These are phyloP conservation scores for Caenorhabditis inopinata DNA, from an alignment of 1,140 invertebrate species.

Conservation along the genomic window DNA sequence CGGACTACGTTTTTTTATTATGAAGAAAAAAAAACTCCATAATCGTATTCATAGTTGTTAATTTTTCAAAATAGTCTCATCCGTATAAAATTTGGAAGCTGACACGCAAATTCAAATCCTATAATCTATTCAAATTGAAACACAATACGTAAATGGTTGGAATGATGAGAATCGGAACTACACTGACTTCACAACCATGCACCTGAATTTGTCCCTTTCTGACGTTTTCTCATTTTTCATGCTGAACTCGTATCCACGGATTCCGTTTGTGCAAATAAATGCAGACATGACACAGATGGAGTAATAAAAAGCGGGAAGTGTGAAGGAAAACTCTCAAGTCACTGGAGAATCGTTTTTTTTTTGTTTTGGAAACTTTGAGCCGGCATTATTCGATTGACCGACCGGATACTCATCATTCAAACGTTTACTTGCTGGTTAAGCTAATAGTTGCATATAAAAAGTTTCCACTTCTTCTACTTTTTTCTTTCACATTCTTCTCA, in stretches of 20 bases:
- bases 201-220: background rate
- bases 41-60: too few relatives aligned
- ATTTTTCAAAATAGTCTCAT: too few relatives aligned
- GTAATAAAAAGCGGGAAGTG: background rate
- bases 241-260: background rate
- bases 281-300: background rate
- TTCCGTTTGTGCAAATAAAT: conserved; percentile 22
- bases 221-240: background rate
- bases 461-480: background rate
- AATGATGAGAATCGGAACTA: too few relatives aligned
- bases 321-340: background rate
- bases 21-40: too few relatives aligned
- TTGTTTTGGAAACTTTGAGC: background rate
- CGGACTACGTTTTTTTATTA: too few relatives aligned
- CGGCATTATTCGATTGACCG: background rate
- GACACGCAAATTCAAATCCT: too few relatives aligned
- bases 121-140: too few relatives aligned
- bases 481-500: background rate
- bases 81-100: too few relatives aligned
- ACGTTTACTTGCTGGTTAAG: background rate
- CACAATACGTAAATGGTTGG: too few relatives aligned
- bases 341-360: background rate
- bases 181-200: too few relatives aligned
- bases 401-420: background rate
- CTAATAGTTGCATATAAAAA: conserved; percentile 3